Evolutionary conservation across 2,888 invertebrate genomes (phyloP).

Genomic region (Ichneumoninae sp.): DNA sequence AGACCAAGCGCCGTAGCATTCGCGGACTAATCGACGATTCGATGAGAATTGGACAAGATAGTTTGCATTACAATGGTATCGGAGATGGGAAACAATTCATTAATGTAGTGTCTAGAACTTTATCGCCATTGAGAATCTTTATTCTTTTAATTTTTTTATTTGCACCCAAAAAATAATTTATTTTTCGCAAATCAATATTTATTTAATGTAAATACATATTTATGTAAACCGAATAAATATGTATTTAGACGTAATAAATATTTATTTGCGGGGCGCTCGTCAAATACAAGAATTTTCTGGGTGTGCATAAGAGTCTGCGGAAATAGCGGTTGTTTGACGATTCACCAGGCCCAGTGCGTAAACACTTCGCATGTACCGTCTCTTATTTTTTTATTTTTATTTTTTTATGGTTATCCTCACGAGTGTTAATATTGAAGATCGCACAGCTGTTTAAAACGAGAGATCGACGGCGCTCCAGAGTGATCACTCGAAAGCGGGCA

Average conservation of each 20-base stretch:
- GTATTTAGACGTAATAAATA: no score
- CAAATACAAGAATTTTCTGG: no score
- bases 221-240: no score
- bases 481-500: neutral
- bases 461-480: slow-evolving; percentile 9
- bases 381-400: neutral
- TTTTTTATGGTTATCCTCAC: neutral
- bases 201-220: no score
- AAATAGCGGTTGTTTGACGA: slow-evolving; percentile 9
- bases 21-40: slow-evolving; percentile 2
- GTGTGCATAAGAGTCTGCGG: neutral
- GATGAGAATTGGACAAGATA: slow-evolving; percentile 20
- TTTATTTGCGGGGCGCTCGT: no score
- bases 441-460: neutral
- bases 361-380: neutral
- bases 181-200: no score
- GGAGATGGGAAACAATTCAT: neutral
- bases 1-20: neutral
- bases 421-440: slow-evolving; percentile 18
- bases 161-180: no score
- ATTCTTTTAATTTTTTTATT: neutral
- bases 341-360: slow-evolving; percentile 6
- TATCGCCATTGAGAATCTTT: neutral
- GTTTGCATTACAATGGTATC: slow-evolving; percentile 4
- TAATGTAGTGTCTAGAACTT: neutral